Evolutionary conservation across 2,113 vertebrate species (phyloP), one percentile per base, ranked within the genome.

Genomic region (Mormyrus lacerda): DNA sequence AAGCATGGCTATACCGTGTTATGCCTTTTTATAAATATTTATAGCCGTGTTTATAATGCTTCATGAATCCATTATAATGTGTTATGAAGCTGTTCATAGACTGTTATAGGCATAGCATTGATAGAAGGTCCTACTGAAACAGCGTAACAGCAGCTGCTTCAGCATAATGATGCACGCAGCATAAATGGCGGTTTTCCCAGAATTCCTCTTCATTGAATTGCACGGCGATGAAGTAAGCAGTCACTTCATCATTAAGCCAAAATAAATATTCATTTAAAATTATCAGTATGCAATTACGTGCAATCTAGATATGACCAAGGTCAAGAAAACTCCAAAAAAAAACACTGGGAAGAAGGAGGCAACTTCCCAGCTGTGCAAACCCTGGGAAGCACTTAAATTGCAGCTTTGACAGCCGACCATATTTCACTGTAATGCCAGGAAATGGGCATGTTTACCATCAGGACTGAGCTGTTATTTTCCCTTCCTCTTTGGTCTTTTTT

Each of bases 381-480:
- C 61, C 19, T 79, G 27, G 45, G 27, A 79, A 79, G 45, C 69
- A 79, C 31, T 51, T 79, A 31, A 50, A 69, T 35, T 17, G 27
- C 45, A n/a, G 0, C 65, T 31, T 79, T 69, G 88, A 73, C 69
- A 53, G 88, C 88, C 51, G 61, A 47, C 5, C 88, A 82, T 88
- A 88, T 76, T 79, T 88, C 88, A 88, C 19, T 50, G n/a, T 88
- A 88, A 88, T 48, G 47, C 35, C 19, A 15, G 88, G 88, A 88
- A 88, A 79, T 50, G 45, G 45, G 17, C 47, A 50, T 79, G 65
- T 79, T 73, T 39, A 79, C 45, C 88, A 76, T 79, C 27, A 48
- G n/a, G 27, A 27, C 11, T 48, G 27, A 48, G 88, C 69, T 79
- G 47, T 0, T 79, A 76, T 82, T 73, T 31, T 21, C 51, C 27